phyloP scores from a whole-genome alignment of 2,888 invertebrate genomes.

The Meghimatium bilineatum region DNA sequence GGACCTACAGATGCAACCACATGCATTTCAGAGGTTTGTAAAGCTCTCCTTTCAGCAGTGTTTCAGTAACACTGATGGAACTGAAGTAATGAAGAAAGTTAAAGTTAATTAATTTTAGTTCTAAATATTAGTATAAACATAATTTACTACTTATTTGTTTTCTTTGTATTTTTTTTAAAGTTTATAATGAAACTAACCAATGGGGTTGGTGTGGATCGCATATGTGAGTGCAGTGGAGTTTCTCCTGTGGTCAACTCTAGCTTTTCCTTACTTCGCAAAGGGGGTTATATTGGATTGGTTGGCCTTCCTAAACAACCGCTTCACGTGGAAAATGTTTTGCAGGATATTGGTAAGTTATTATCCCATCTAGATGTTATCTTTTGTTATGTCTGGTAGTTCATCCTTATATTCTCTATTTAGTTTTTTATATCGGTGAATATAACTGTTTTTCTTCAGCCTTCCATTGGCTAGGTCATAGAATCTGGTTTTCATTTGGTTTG shows the following conservation, averaged over 20 bases:
- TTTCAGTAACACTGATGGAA: too few relatives aligned
- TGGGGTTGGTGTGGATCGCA: constrained; percentile 70
- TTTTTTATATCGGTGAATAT: too few relatives aligned
- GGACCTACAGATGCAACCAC: too few relatives aligned
- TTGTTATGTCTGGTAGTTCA: too few relatives aligned
- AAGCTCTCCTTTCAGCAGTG: too few relatives aligned
- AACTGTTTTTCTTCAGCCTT: too few relatives aligned
- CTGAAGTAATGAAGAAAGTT: background rate
- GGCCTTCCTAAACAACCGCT: constrained; percentile 72
- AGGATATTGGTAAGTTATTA: constrained; percentile 65
- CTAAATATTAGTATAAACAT: too few relatives aligned
- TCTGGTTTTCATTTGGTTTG: too few relatives aligned
- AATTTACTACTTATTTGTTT: background rate
- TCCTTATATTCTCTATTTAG: too few relatives aligned
- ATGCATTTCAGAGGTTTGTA: too few relatives aligned
- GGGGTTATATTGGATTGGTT: constrained; percentile 69
- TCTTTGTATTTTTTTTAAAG: constrained; percentile 51
- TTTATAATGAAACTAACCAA: constrained; percentile 65
- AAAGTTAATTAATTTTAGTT: background rate
- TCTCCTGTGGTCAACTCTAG: constrained; percentile 64
- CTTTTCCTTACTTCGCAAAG: constrained; percentile 70
- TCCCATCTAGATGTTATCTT: too few relatives aligned
- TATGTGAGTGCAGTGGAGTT: constrained; percentile 72
- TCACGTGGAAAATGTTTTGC: constrained; percentile 69
- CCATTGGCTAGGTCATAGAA: too few relatives aligned